Conservation (phyloP, 2,888 invertebrate species). For the Halictus ligatus region DNA sequence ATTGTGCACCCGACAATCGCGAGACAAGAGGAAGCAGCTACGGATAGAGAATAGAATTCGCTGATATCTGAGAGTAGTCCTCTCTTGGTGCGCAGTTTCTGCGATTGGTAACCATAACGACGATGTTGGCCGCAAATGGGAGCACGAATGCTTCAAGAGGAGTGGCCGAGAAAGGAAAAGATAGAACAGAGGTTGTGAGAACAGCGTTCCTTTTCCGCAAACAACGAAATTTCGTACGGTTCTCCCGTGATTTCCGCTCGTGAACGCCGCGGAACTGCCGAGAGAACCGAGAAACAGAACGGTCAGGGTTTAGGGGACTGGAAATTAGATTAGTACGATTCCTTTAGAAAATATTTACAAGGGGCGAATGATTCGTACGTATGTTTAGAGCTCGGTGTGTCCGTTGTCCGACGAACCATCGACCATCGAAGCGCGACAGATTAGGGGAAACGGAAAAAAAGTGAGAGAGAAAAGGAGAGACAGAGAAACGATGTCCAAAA, state of each 20-base stretch:
- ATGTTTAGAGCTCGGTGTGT: constrained; percentile 21
- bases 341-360: constrained; percentile 29
- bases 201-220: not conserved
- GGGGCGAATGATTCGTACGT: constrained; percentile 12
- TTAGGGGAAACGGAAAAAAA: constrained; percentile 13
- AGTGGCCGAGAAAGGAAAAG: not conserved
- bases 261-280: not conserved
- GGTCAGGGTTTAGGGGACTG: constrained; percentile 6
- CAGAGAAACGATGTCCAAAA: constrained; percentile 3
- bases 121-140: constrained; percentile 28
- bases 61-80: constrained; percentile 16
- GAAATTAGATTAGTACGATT: constrained; percentile 32
- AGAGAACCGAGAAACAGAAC: constrained; percentile 15
- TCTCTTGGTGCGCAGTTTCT: constrained; percentile 12
- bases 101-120: not conserved
- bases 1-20: not conserved
- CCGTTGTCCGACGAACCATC: constrained; percentile 43
- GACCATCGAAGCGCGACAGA: constrained; percentile 37
- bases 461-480: not conserved
- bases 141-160: not conserved
- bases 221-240: constrained; percentile 7
- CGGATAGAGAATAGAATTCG: constrained; percentile 33
- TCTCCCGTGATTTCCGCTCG: not conserved
- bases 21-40: constrained; percentile 40
- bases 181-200: not conserved